Conservation (phyloP, 2,888 invertebrate genomes). For the Drosophila seclusa region DNA sequence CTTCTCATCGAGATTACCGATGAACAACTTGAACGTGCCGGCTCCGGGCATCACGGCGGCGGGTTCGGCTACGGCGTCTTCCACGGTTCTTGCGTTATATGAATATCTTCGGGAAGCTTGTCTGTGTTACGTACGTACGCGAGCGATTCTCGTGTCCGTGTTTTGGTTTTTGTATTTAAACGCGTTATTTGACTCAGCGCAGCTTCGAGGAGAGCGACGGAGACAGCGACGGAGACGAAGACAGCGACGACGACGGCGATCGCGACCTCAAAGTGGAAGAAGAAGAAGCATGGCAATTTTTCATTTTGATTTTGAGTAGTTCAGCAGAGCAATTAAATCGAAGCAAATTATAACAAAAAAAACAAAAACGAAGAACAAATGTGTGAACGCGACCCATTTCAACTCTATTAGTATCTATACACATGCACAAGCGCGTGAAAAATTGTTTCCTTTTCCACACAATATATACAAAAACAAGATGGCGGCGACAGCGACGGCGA, state of each 20-base stretch:
- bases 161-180: slow-evolving; percentile 12
- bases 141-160: slow-evolving; percentile 36
- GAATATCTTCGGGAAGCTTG: slow-evolving; percentile 52
- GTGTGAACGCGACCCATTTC: slow-evolving; percentile 49
- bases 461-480: slow-evolving; percentile 66
- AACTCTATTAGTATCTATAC: slow-evolving; percentile 24
- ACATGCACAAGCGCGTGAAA: slow-evolving; percentile 40
- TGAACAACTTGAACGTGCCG: slow-evolving; percentile 98
- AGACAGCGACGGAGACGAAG: slow-evolving; percentile 2
- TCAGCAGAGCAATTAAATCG: slow-evolving; percentile 37
- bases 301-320: slow-evolving; percentile 42
- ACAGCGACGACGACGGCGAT: slow-evolving; percentile 49
- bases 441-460: slow-evolving; percentile 33
- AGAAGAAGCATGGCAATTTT: slow-evolving; percentile 58
- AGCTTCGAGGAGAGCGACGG: slow-evolving; percentile 35
- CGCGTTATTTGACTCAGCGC: slow-evolving; percentile 46
- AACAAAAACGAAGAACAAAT: slow-evolving; percentile 2
- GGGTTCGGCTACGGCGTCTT: slow-evolving; percentile 72
- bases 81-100: slow-evolving; percentile 72
- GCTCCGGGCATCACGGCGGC: slow-evolving; percentile 91
- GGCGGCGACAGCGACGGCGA: slow-evolving; percentile 65
- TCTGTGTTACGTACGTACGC: slow-evolving; percentile 43
- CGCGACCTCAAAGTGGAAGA: slow-evolving; percentile 69
- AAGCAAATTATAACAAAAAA: slow-evolving; percentile 35
- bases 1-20: slow-evolving; percentile 98